Base-by-base conservation (phyloP, 2,113 vertebrate species). In the Strix uralensis region DNA sequence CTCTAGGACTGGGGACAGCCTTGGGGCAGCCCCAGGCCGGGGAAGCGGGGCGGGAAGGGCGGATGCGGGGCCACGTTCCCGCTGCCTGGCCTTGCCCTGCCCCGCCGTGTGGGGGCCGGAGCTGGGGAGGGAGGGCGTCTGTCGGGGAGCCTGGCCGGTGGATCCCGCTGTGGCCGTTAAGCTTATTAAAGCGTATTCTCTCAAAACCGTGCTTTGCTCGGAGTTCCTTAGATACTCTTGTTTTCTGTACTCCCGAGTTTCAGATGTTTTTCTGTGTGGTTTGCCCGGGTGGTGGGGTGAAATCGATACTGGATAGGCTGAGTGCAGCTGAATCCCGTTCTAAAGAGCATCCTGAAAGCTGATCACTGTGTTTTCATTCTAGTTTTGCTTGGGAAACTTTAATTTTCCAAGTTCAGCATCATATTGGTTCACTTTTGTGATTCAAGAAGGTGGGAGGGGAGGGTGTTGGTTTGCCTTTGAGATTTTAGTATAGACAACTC, bases 131-230 rank as follows among this genome's bases (percentile, higher is more conserved):
- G 29, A 7, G 30, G 25, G 38, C 18, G 2, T 19, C 15, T 42
- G 54, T 12, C 8, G 3, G 11, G 32, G 51, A 7, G 29, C 23
- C 27, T 21, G 19, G 86, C 32, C 25, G 1, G 17, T 22, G 63
- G 8, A 4, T 54, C 63, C 30, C 6, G 0, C 36, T 3, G 70
- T 6, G 49, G 18, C 15, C 0, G 2, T 7, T 23, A 2, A 8
- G 14, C 17, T 40, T 27, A 27, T 36, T 58, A 26, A 87, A 74
- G 42, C 1, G 0, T 9, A 1, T 36, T 66, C 5, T 15, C 10
- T 81, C 2, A 40, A 40, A 85, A 8, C 7, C 3, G 3, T 66
- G 15, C 30, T 10, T 44, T 27, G 51, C 13, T 25, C 78, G 5
- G 7, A 8, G 7, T 11, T 58, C 10, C 9, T 34, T 29, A 20